Evolutionary conservation across 2,797 vertebrate genomes (phyloP).

Genomic region (Peromyscus melanophrys): DNA sequence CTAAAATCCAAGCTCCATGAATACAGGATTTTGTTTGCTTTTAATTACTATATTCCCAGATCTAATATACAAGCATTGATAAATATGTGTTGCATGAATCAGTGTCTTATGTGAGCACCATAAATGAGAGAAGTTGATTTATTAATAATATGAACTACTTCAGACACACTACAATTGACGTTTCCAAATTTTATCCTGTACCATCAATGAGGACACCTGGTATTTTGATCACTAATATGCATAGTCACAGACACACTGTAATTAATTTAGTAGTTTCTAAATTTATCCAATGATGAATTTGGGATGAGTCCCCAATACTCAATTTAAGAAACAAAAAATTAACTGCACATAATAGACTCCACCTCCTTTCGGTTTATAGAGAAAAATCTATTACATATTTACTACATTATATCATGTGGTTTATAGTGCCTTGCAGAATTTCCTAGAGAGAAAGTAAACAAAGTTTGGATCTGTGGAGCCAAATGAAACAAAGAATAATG

Average conservation of each 20-base stretch:
- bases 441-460: neutral
- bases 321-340: constrained; percentile 43
- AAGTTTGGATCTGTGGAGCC: neutral
- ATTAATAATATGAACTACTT: neutral
- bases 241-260: neutral
- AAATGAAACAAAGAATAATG: neutral
- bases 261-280: constrained; percentile 55
- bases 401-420: too few species aligned
- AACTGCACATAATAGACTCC: neutral
- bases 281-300: constrained; percentile 42
- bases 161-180: neutral
- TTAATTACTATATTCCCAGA: neutral
- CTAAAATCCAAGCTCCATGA: neutral
- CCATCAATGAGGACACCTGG: neutral
- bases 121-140: neutral
- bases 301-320: neutral
- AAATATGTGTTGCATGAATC: neutral
- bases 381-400: neutral
- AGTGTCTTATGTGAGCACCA: neutral
- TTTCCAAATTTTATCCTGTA: neutral
- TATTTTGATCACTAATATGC: neutral
- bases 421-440: neutral
- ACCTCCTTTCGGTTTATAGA: neutral
- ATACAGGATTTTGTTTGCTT: constrained; percentile 26
- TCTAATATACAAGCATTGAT: neutral